These are phyloP conservation scores for Pipra filicauda DNA, from an alignment of 2,113 vertebrate genomes.

Conservation along the genomic window DNA sequence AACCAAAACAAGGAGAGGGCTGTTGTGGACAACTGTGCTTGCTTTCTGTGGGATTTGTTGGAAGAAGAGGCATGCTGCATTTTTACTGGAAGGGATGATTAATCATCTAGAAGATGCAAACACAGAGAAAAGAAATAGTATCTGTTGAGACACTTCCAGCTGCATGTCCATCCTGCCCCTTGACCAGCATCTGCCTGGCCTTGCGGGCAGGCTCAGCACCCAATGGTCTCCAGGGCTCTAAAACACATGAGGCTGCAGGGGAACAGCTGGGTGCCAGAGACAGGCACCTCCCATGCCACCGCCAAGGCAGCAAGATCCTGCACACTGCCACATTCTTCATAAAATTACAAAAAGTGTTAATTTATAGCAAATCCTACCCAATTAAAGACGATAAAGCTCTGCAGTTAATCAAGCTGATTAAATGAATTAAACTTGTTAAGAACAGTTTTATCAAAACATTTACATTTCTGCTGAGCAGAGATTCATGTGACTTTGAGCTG, in stretches of 20 bases:
- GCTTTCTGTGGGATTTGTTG: background rate
- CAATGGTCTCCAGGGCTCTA: background rate
- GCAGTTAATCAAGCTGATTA: conserved; percentile 51
- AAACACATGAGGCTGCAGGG: background rate
- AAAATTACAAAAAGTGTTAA: conserved; percentile 19
- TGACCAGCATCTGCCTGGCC: background rate
- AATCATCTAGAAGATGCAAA: background rate
- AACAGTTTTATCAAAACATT: conserved; percentile 69
- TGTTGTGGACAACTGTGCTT: background rate
- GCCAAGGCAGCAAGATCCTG: background rate
- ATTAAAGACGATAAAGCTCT: background rate
- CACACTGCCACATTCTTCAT: background rate
- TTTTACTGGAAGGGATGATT: background rate
- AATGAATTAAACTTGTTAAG: conserved; percentile 44
- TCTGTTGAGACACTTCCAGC: background rate
- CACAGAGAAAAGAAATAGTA: background rate
- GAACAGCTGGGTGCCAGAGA: background rate
- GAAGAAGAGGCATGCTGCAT: background rate
- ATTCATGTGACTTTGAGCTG: conserved; percentile 48
- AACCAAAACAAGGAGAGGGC: background rate
- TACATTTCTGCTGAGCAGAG: conserved; percentile 63
- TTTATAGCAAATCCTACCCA: background rate
- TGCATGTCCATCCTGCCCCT: background rate
- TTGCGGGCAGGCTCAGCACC: background rate
- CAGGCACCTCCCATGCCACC: background rate